Evolutionary conservation across 2,888 invertebrate genomes (phyloP).

Genomic region (Oegoconia quadripuncta): DNA sequence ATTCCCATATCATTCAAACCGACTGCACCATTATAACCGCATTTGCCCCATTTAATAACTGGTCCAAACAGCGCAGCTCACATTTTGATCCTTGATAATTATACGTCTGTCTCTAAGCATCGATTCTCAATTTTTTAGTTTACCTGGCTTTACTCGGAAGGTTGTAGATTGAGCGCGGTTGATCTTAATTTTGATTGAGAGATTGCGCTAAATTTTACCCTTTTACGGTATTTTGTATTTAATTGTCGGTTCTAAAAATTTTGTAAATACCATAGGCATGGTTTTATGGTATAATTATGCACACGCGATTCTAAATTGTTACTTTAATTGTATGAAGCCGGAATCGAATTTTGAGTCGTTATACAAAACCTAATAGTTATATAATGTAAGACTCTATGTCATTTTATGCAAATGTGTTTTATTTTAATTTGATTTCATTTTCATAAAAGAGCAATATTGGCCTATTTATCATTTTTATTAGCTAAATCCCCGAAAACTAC

Average conservation of each 20-base stretch:
- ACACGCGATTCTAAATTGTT: slow-evolving; percentile 6
- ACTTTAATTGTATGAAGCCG: not conserved
- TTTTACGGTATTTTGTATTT: slow-evolving; percentile 44
- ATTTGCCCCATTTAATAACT: slow-evolving; percentile 73
- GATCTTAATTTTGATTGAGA: slow-evolving; percentile 42
- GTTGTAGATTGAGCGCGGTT: slow-evolving; percentile 24
- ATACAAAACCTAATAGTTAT: too few relatives aligned
- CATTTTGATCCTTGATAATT: slow-evolving; percentile 73
- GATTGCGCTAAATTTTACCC: slow-evolving; percentile 47
- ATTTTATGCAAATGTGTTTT: too few relatives aligned
- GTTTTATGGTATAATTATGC: slow-evolving; percentile 7
- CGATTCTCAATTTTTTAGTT: slow-evolving; percentile 54
- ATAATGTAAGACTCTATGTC: too few relatives aligned
- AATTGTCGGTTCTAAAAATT: slow-evolving; percentile 36
- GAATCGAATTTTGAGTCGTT: too few relatives aligned
- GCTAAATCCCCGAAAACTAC: too few relatives aligned
- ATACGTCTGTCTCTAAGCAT: slow-evolving; percentile 58
- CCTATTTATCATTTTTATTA: too few relatives aligned
- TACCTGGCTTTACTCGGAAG: slow-evolving; percentile 62
- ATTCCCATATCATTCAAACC: slow-evolving; percentile 57
- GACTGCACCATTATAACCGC: slow-evolving; percentile 66
- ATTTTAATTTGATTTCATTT: too few relatives aligned
- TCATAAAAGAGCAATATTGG: too few relatives aligned
- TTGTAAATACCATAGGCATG: slow-evolving; percentile 7
- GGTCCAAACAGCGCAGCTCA: slow-evolving; percentile 49